Evolutionary conservation across 1,140 invertebrate species (phyloP), one percentile per base, ranked within the genome.

Genomic region (Ptiloglossa arizonensis): DNA sequence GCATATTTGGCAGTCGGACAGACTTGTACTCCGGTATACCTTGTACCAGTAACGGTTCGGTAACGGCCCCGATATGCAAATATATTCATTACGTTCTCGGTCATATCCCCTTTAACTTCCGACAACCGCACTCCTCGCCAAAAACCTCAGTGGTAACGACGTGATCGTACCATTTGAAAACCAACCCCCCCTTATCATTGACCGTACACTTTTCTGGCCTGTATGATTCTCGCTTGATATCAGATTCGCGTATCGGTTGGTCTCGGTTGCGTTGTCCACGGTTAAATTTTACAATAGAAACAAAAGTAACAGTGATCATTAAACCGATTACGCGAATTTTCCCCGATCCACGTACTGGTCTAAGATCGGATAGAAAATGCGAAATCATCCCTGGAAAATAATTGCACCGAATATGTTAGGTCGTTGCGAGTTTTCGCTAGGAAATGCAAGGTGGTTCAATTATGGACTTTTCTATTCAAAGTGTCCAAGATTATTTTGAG

Each of bases 41-140:
- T 89, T 90, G 89, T 89, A 89, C 87, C 84, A 83, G 90, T 88
- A 90, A 91, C 89, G 87, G 87, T 90, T 92, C 86, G 83, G 90
- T 91, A 91, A 92, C 90, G 90, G 89, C 85, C 86, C 89, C 86
- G 89, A 91, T 92, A 92, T 92, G 90, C 90, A 92, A 92, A 92
- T 92, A 91, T 92, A 92, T 92, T 91, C 90, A 92, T 91, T 91
- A 91, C 90, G 86, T 89, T 80, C 87, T 76, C 85, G 79, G 86
- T 76, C 83, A 87, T 79, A 85, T 85, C 84, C 83, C 80, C 83
- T 85, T 85, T 85, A 85, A 86, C 84, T 77, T 72, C 79, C 79
- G 57, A 38, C 82, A 29, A 57, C 59, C 38, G 56, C 35, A 17
- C 64, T 35, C 22, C 67, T 68, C 50, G 79, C 83, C 84, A 86